phyloP scores from a whole-genome alignment of 1,140 invertebrate genomes.

The Tetramorium alpestre region DNA sequence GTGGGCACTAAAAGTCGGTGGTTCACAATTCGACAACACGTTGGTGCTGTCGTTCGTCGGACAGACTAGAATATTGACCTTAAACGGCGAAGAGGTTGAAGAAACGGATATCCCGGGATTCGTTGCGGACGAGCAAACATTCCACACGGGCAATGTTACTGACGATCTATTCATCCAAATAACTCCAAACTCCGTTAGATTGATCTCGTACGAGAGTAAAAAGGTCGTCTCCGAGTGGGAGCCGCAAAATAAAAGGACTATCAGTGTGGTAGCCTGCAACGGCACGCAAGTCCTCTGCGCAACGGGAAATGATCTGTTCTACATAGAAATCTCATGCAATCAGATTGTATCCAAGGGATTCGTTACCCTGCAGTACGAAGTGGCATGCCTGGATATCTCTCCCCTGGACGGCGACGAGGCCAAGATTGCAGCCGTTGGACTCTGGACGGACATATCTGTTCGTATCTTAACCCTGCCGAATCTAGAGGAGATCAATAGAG shows the following conservation, averaged over 20 bases:
- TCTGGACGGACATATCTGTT: constrained; percentile 99
- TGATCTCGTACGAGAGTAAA: constrained; percentile 90
- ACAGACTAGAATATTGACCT: constrained; percentile 94
- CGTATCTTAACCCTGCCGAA: constrained; percentile 92
- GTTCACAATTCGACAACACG: constrained; percentile 92
- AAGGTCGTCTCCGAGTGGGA: constrained; percentile 92
- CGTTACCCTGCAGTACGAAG: constrained; percentile 94
- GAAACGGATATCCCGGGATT: constrained; percentile 97
- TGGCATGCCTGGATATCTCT: constrained; percentile 98
- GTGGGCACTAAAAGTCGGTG: constrained; percentile 95
- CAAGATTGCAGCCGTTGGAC: constrained; percentile 94
- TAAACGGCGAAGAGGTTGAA: constrained; percentile 98
- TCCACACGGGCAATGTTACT: constrained; percentile 96
- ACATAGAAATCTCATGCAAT: constrained; percentile 92
- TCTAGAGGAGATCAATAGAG: constrained; percentile 92
- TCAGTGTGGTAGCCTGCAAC: constrained; percentile 96
- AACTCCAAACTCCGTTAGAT: constrained; percentile 90
- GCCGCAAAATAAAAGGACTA: constrained; percentile 90
- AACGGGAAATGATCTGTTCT: constrained; percentile 95
- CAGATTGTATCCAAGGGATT: constrained; percentile 89
- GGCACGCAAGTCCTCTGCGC: constrained; percentile 94
- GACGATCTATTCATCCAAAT: constrained; percentile 93
- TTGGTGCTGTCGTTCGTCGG: constrained; percentile 97
- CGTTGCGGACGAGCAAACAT: constrained; percentile 95
- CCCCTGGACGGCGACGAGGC: constrained; percentile 90